Evolutionary conservation across 1,140 invertebrate genomes (phyloP).

Genomic region (Elymnias hypermnestra): DNA sequence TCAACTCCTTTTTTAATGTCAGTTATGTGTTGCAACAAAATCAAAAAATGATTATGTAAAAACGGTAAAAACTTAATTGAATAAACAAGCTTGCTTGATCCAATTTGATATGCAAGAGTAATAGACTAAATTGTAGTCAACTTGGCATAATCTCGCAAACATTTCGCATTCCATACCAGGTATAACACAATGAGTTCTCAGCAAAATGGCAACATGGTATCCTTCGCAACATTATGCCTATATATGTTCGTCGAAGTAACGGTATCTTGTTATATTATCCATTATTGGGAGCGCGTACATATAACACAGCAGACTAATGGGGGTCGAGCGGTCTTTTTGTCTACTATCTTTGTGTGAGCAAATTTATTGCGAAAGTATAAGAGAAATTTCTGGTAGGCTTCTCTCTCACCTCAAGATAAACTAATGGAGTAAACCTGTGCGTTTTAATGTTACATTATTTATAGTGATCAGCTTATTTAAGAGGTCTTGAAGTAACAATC

Average conservation of each 20-base stretch:
- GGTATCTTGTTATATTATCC: conserved; percentile 34
- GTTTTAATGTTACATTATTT: too few species aligned
- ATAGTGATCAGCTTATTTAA: too few species aligned
- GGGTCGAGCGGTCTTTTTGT: conserved; percentile 25
- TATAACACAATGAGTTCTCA: conserved; percentile 28
- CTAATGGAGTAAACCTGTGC: neutral
- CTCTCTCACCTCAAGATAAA: conserved; percentile 1
- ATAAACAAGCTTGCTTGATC: too few species aligned
- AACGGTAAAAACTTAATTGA: too few species aligned
- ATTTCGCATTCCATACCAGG: conserved; percentile 21
- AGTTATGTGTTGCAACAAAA: too few species aligned
- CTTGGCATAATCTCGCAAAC: conserved; percentile 7
- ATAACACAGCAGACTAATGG: conserved; percentile 24
- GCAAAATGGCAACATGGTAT: conserved; percentile 28
- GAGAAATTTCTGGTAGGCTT: conserved; percentile 2
- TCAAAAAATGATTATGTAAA: too few species aligned
- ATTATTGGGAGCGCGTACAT: conserved; percentile 27
- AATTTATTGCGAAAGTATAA: conserved; percentile 13
- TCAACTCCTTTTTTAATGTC: too few species aligned
- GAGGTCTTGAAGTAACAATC: too few species aligned
- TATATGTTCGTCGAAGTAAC: conserved; percentile 37
- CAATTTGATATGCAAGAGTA: too few species aligned
- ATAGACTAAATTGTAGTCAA: conserved; percentile 2
- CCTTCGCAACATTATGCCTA: conserved; percentile 30
- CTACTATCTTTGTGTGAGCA: conserved; percentile 5